phyloP scores from a whole-genome alignment of 92 coral and sea anemone genomes.

The Heteractis magnifica region DNA sequence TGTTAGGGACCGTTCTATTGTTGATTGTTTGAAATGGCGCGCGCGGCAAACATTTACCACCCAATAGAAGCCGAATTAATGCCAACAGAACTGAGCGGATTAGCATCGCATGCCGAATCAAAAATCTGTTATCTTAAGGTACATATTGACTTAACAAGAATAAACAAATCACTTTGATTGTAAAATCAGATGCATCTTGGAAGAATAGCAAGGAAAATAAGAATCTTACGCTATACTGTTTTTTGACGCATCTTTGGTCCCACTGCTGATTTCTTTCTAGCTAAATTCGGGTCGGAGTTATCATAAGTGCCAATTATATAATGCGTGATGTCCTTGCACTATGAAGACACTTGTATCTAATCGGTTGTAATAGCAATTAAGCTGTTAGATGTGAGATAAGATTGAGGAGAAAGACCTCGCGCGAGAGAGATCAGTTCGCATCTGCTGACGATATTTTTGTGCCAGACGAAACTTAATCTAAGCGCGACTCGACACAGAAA shows the following conservation, averaged over 20 bases:
- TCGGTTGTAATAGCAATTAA: neutral
- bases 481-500: neutral
- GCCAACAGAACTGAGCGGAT: slow-evolving; percentile 8
- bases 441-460: neutral
- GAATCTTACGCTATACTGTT: neutral
- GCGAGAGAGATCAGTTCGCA: neutral
- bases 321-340: neutral
- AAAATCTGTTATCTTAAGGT: slow-evolving; percentile 4
- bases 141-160: slow-evolving; percentile 24
- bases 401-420: slow-evolving; percentile 3
- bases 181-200: neutral
- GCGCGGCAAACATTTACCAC: slow-evolving; percentile 20
- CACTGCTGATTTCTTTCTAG: neutral
- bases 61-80: slow-evolving; percentile 10
- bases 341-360: neutral
- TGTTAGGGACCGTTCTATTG: neutral
- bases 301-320: neutral
- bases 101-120: neutral
- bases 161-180: slow-evolving; percentile 9
- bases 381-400: slow-evolving; percentile 12
- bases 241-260: neutral
- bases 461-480: neutral
- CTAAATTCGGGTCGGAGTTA: neutral
- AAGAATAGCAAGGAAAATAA: neutral
- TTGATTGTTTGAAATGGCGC: slow-evolving; percentile 21